Evolutionary conservation across 2,888 invertebrate species (phyloP).

Genomic region (Gastracanthus pulcherrimus): DNA sequence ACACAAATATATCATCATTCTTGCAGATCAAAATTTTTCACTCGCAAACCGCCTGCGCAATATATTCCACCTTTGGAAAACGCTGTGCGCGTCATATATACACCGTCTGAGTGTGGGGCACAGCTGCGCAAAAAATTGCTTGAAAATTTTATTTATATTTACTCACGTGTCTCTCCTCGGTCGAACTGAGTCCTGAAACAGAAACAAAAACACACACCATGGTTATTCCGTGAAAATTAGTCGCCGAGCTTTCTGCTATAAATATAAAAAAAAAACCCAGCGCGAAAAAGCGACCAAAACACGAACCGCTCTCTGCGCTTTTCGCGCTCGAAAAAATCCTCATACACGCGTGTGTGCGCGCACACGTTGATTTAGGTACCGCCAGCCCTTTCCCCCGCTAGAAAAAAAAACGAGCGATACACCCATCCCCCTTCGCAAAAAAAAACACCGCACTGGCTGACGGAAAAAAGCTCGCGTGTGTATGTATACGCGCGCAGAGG

Average conservation of each 20-base stretch:
- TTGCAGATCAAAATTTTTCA: not conserved
- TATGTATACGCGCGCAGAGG: not conserved
- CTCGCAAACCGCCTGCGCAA: not conserved
- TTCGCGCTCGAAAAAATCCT: conserved; percentile 41
- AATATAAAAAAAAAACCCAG: conserved; percentile 34
- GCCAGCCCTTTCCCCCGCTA: not conserved
- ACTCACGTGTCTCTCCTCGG: conserved; percentile 84
- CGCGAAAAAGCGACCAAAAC: conserved; percentile 11
- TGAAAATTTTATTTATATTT: conserved; percentile 57
- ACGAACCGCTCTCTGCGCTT: conserved; percentile 15
- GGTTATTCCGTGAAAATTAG: conserved; percentile 49
- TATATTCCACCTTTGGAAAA: too few relatives aligned
- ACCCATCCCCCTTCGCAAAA: conserved; percentile 6
- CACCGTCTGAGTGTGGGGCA: not conserved
- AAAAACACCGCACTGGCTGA: not conserved
- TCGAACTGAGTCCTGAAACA: conserved; percentile 81
- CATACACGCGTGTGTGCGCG: too few relatives aligned
- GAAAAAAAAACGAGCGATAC: conserved; percentile 15
- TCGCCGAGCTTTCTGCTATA: conserved; percentile 1
- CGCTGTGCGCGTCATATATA: not conserved
- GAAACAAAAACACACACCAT: conserved; percentile 61
- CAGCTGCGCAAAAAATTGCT: conserved; percentile 34
- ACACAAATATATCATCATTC: too few relatives aligned
- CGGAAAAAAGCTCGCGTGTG: conserved; percentile 4
- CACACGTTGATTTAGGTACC: conserved; percentile 45